phyloP scores from a whole-genome alignment of 2,113 vertebrate species.

The Scartelaos histophorus region DNA sequence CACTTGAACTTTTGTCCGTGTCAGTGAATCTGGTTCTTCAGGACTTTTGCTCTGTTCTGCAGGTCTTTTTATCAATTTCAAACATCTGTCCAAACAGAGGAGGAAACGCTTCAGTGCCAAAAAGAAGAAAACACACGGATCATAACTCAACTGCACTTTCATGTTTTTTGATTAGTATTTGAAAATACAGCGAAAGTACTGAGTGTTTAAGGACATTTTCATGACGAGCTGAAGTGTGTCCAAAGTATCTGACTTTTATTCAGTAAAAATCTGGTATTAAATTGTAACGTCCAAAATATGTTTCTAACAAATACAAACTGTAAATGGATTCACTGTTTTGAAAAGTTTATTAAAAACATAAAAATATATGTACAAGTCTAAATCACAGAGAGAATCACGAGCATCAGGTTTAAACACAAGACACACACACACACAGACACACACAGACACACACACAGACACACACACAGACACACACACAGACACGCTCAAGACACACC shows the following conservation, averaged over 20 bases:
- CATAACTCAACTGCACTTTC: neutral
- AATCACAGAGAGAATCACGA: constrained; percentile 14
- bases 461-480: no score
- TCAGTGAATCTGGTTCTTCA: no score
- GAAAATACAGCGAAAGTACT: no score
- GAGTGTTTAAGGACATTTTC: no score
- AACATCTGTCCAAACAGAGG: constrained; percentile 92
- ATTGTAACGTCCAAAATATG: neutral
- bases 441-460: no score
- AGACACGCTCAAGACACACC: no score
- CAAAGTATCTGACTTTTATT: no score
- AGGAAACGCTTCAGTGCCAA: constrained; percentile 80
- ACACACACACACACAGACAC: neutral
- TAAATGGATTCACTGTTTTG: constrained; percentile 9
- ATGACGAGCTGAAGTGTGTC: no score
- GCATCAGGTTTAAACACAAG: neutral
- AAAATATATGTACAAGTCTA: constrained; percentile 26
- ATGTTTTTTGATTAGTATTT: no score
- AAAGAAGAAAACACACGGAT: constrained; percentile 87
- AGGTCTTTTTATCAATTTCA: constrained; percentile 88
- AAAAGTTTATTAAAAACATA: constrained; percentile 27
- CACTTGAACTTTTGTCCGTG: no score
- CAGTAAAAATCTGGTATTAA: no score
- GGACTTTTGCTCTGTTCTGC: neutral
- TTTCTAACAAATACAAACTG: constrained; percentile 20